phyloP scores from a whole-genome alignment of 2,113 vertebrate species.

The Corythoichthys haematopterus region DNA sequence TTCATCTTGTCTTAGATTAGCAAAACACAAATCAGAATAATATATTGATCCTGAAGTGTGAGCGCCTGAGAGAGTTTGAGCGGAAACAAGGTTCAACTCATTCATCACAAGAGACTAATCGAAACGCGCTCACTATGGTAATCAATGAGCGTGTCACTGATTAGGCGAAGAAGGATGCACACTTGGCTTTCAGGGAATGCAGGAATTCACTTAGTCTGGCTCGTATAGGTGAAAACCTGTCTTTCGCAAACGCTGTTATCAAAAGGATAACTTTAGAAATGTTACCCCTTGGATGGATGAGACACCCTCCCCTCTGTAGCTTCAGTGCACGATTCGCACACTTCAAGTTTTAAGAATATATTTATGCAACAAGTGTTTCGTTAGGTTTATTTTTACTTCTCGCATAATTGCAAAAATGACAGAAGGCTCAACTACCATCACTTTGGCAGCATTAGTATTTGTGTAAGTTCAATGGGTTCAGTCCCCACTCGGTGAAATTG shows the following conservation, averaged over 20 bases:
- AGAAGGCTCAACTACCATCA: too few species aligned
- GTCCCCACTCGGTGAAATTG: too few species aligned
- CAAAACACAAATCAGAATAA: conserved; percentile 16
- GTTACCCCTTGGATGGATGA: conserved; percentile 37
- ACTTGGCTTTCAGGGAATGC: conserved; percentile 18
- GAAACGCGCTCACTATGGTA: conserved; percentile 41
- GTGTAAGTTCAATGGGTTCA: too few species aligned
- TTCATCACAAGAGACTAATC: conserved; percentile 50
- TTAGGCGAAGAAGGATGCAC: conserved; percentile 38
- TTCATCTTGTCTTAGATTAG: conserved; percentile 11
- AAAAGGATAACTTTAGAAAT: not conserved
- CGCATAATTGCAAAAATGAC: too few species aligned
- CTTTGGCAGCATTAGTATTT: too few species aligned
- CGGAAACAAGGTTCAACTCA: conserved; percentile 17
- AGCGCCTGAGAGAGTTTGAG: conserved; percentile 3
- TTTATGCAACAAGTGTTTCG: not conserved
- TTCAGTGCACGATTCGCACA: not conserved
- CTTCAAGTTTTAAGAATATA: not conserved
- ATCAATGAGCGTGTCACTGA: conserved; percentile 58
- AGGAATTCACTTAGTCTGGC: conserved; percentile 22
- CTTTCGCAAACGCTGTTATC: conserved; percentile 14
- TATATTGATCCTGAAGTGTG: conserved; percentile 4
- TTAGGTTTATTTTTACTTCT: not conserved
- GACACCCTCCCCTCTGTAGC: not conserved
- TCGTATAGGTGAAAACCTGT: conserved; percentile 22